Evolutionary conservation across 2,888 invertebrate species (phyloP), one percentile per base, ranked within the genome.

Genomic region (Diploptera punctata): DNA sequence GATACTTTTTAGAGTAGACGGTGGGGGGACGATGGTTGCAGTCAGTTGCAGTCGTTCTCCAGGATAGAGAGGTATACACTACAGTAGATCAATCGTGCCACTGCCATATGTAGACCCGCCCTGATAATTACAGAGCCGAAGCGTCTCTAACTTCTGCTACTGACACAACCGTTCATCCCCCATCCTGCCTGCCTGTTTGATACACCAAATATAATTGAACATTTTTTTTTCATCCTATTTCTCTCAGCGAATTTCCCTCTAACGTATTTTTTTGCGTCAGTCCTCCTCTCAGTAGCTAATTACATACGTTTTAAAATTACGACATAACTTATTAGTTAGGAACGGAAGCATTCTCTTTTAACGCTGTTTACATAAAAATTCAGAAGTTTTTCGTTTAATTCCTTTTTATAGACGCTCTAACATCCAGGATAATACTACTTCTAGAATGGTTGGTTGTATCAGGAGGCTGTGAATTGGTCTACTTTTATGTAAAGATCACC

Each of bases 41-140:
- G 38, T 38, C 52, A 52, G 52, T 24, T 24, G 21, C 52, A 52
- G 52, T 52, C 52, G 19, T 1, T 52, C n/a, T 52, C 52, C 21
- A 52, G 38, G 38, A 38, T 38, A 38, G 38, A 38, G 52, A 24
- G 52, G 52, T 52, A 18, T 24, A 24, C 52, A 21, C 21, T 7
- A 7, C 52, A 24, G 52, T 10, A 52, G 24, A 52, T 52, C 52
- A 52, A 52, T 52, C 52, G 52, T 52, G 52, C 52, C 52, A 52
- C 4, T 52, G 16, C 52, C 52, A 52, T 52, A 5, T 24, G 52
- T 24, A 52, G 62, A 31, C 3, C 62, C 62, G 62, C 62, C 62
- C 62, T 21, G 43, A 62, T 62, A 62, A 62, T 62, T 62, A 62
- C 62, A 62, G 62, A 33, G 38, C 62, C 24, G 24, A 52, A 24